Conservation (phyloP, 2,113 vertebrate genomes). For the Phylloscopus trochiloides region DNA sequence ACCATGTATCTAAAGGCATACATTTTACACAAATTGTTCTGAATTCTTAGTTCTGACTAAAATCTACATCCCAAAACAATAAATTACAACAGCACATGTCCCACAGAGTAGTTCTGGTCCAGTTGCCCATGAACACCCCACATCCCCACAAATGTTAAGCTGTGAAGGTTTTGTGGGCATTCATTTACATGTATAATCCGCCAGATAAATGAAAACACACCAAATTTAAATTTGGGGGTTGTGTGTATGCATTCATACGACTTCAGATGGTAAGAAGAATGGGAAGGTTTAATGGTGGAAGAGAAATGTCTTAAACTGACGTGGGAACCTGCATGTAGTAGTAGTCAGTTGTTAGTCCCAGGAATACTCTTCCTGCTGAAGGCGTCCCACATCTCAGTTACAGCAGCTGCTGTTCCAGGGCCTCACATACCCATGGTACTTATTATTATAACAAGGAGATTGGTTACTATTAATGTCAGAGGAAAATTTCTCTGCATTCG, state of each 20-base stretch:
- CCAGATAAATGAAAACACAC: not conserved
- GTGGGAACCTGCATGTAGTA: not conserved
- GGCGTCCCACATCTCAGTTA: not conserved
- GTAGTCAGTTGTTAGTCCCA: conserved; percentile 1
- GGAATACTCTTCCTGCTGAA: not conserved
- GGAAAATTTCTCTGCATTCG: not conserved
- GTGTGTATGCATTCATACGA: not conserved
- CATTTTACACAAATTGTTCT: not conserved
- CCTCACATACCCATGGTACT: not conserved
- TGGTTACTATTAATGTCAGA: not conserved
- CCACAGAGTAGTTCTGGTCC: not conserved
- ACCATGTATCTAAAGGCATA: not conserved
- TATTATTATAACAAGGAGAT: not conserved
- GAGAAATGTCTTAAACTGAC: not conserved
- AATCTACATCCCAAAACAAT: not conserved
- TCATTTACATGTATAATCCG: not conserved
- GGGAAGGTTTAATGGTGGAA: not conserved
- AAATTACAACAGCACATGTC: not conserved
- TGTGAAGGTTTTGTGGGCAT: not conserved
- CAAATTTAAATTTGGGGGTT: not conserved
- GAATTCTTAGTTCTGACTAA: not conserved
- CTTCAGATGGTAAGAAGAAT: not conserved
- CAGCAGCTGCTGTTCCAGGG: not conserved
- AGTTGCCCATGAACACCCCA: not conserved
- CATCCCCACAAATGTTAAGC: not conserved